A percentile compares a stretch with the other conserved stretches of the same genome.
Evolutionary conservation across 2,113 vertebrate species (phyloP).

Genomic region (Cyphomyrus discorhynchus): DNA sequence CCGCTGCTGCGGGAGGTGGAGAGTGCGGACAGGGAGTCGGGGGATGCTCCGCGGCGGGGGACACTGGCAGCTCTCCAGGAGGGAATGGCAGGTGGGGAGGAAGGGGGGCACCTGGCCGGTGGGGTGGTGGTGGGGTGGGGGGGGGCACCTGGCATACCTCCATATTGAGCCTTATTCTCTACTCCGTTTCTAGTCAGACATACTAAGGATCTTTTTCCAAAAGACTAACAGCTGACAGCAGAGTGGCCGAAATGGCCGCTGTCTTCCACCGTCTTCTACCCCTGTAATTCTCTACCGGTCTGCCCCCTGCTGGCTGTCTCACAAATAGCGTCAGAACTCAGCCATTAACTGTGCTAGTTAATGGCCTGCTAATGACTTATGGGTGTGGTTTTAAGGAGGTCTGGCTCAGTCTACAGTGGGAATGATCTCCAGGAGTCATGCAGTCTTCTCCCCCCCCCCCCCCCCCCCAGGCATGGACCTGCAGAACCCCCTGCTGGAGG

Average conservation of each 20-base stretch:
- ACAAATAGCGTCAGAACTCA: neutral
- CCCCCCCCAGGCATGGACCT: conserved; percentile 51
- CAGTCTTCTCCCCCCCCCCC: neutral
- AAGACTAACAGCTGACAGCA: neutral
- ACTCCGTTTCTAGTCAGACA: neutral
- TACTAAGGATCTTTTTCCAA: neutral
- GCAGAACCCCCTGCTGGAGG: conserved; percentile 48
- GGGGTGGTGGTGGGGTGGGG: neutral
- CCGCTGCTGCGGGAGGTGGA: conserved; percentile 50
- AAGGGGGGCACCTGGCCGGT: neutral
- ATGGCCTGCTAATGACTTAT: neutral
- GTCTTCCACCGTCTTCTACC: neutral
- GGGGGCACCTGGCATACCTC: neutral
- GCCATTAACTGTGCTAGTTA: neutral
- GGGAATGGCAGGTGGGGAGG: conserved; percentile 53
- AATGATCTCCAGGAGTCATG: neutral
- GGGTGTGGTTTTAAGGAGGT: neutral
- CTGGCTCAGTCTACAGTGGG: neutral
- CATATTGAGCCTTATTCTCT: neutral
- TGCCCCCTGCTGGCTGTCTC: conserved; percentile 18
- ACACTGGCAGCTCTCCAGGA: conserved; percentile 44
- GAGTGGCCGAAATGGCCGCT: neutral
- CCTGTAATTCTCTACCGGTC: neutral
- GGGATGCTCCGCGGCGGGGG: conserved; percentile 37
- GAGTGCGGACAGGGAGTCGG: conserved; percentile 45